Base-by-base conservation (phyloP, 2,888 invertebrate genomes). In the Artemia sinica region DNA sequence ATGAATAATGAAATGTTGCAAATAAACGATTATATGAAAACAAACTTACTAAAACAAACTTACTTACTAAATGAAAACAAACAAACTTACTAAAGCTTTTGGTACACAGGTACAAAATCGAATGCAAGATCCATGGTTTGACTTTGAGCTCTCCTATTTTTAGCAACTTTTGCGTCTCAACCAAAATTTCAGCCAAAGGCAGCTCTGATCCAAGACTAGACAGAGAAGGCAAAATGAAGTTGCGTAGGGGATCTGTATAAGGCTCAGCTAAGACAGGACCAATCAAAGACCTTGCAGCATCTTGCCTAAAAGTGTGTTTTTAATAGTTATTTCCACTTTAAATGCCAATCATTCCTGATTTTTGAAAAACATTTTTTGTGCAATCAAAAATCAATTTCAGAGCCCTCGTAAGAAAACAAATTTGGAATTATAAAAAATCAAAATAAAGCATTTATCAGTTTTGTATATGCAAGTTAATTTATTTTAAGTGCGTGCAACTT, bases 41-140 rank as follows among this genome's bases (percentile, higher is more conserved):
- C 7, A 58, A 58, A n/a, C n/a, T n/a, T n/a, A n/a, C n/a, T n/a
- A n/a, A n/a, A n/a, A n/a, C n/a, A n/a, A n/a, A n/a, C n/a, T n/a
- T n/a, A n/a, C n/a, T n/a, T n/a, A n/a, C n/a, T n/a, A n/a, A n/a
- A n/a, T n/a, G n/a, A n/a, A n/a, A n/a, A n/a, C n/a, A n/a, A n/a
- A n/a, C n/a, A n/a, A n/a, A 78, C 82, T 82, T 78, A 87, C 87
- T 83, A 75, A 84, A 84, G 74, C 82, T 81, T 67, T 80, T 77
- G 48, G 86, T 85, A 77, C 86, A 87, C 71, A 89, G 77, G 0
- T 82, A 80, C 28, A 89, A 78, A 51, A 88, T 80, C 67, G 85
- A 84, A 76, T 86, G 86, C 67, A 88, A 79, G 69, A 89, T 77
- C 82, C 84, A 84, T 5, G 84, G 82, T 49, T 85, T 83, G 69